Conservation (phyloP, 2,888 invertebrate genomes). For the Xylocampa areola region DNA sequence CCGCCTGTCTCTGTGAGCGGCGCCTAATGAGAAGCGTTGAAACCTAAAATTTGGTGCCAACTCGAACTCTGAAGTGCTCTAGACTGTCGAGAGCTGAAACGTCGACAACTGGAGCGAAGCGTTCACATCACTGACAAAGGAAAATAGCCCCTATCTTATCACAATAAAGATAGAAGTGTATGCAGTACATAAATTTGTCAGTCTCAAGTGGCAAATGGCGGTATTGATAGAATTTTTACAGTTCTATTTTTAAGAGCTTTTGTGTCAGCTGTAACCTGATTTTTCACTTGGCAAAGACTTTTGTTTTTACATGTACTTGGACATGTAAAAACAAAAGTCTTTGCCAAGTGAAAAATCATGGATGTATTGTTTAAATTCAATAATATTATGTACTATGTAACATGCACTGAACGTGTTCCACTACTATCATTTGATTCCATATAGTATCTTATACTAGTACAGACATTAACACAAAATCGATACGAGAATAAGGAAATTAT, state of each 20-base stretch:
- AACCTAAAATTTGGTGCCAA: constrained; percentile 88
- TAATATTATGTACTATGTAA: constrained; percentile 1
- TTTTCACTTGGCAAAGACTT: constrained; percentile 58
- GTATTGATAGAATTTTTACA: constrained; percentile 79
- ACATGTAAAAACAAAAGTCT: constrained; percentile 27
- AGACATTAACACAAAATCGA: constrained; percentile 40
- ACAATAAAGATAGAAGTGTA: constrained; percentile 53
- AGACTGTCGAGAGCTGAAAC: constrained; percentile 70
- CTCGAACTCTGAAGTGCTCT: constrained; percentile 85
- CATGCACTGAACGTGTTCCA: neutral
- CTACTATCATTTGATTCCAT: neutral
- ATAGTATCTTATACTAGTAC: constrained; percentile 1
- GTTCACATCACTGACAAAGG: constrained; percentile 43
- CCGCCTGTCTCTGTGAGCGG: constrained; percentile 69
- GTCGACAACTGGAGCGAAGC: constrained; percentile 60
- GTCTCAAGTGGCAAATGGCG: constrained; percentile 69
- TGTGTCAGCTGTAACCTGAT: constrained; percentile 70
- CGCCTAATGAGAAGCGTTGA: constrained; percentile 87
- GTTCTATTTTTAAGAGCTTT: constrained; percentile 71
- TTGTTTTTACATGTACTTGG: constrained; percentile 28
- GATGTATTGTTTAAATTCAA: constrained; percentile 7
- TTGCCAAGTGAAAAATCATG: constrained; percentile 64
- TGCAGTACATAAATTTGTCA: constrained; percentile 61
- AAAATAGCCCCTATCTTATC: constrained; percentile 60
- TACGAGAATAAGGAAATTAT: constrained; percentile 22